Evolutionary conservation across 2,888 invertebrate species (phyloP), one percentile per base, ranked within the genome.

Genomic region (Andrena marginata): DNA sequence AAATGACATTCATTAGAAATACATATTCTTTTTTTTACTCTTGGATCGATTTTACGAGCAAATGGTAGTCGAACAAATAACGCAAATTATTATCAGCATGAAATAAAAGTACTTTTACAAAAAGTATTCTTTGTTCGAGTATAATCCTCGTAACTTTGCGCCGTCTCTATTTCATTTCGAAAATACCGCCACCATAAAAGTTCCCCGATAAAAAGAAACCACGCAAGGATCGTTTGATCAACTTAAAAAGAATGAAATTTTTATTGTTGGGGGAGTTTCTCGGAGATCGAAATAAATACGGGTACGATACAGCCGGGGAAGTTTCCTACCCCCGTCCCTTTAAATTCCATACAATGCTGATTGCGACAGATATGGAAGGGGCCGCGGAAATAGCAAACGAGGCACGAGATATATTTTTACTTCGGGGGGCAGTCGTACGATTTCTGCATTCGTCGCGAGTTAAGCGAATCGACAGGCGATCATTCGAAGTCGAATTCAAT

Each of bases 201-300:
- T 80, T 80, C 71, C 31, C 20, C 71, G 54, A 78, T 80, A 80
- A 71, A 65, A 80, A 65, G 35, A 23, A 62, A 31, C 54, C 70
- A 51, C 64, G 70, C 70, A 35, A 67, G 59, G 60, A 60, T 35
- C 51, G 70, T 77, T 77, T 77, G 64, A 76, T 79, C 77, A 79
- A 69, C 63, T 79, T 79, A 67, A 70, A 78, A 71, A 31, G 65
- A 78, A 78, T 80, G 67, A 80, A 80, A 80, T 79, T 71, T 78
- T 80, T 62, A 71, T 71, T 62, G 79, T 49, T 10, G 10, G 54
- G 33, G 67, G 62, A 80, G 80, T 80, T 79, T 20, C 29, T 2
- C 54, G 67, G 8, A 49, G 62, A 79, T 78, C 70, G 80, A 71
- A 78, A 78, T 67, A 78, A 80, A 78, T 62, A 35, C 67, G 71